Evolutionary conservation across 2,888 invertebrate genomes (phyloP).

Genomic region (Phrixothrix hirtus): DNA sequence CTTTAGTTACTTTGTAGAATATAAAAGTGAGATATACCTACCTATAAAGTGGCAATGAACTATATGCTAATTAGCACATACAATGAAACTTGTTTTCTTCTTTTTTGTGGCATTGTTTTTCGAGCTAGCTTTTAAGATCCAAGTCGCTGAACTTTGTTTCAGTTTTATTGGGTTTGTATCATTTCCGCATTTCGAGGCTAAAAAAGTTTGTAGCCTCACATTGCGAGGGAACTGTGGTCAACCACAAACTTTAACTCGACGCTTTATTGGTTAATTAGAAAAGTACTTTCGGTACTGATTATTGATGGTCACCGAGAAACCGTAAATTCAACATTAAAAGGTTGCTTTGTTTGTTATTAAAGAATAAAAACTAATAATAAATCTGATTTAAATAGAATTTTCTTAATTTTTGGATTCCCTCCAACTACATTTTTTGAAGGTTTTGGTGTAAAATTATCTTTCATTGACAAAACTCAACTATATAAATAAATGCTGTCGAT

Average conservation of each 20-base stretch:
- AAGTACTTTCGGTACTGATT: background rate
- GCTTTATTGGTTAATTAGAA: background rate
- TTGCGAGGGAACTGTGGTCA: background rate
- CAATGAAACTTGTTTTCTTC: conserved; percentile 16
- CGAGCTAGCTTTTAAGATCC: background rate
- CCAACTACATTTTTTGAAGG: too few relatives aligned
- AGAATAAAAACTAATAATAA: background rate
- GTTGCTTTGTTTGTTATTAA: background rate
- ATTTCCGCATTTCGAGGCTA: background rate
- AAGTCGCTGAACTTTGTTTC: background rate
- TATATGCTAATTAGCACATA: conserved; percentile 23
- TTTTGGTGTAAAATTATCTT: too few relatives aligned
- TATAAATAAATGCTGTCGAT: too few relatives aligned
- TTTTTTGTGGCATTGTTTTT: conserved; percentile 9
- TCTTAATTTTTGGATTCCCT: background rate
- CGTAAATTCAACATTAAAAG: too few relatives aligned
- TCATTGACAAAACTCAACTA: too few relatives aligned
- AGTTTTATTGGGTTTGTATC: background rate
- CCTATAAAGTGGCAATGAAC: conserved; percentile 19
- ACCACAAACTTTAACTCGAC: background rate
- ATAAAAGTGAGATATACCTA: too few relatives aligned
- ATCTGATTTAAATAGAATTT: background rate
- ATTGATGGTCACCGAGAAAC: too few relatives aligned
- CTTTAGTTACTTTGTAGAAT: too few relatives aligned
- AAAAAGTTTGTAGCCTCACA: background rate